Evolutionary conservation across 2,113 vertebrate genomes (phyloP).

Genomic region (Grus americana): DNA sequence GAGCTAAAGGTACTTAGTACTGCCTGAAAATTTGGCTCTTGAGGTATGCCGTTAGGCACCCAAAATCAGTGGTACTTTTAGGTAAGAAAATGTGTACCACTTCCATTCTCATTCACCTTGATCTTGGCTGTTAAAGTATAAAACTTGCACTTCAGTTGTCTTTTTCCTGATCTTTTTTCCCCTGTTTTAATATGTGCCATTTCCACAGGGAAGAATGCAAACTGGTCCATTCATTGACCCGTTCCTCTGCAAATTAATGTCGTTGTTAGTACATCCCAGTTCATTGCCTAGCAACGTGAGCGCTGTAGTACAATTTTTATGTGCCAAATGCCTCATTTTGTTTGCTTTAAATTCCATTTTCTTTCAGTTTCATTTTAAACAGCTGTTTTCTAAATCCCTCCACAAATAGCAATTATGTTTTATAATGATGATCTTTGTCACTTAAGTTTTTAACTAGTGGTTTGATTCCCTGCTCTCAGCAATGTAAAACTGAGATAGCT

Average conservation of each 20-base stretch:
- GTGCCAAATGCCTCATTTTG: constrained; percentile 39
- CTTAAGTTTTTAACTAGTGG: constrained; percentile 26
- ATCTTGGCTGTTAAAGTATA: neutral
- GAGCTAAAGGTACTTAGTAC: neutral
- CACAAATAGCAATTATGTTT: constrained; percentile 36
- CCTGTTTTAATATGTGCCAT: neutral
- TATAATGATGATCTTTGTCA: constrained; percentile 36
- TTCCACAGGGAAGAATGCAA: neutral
- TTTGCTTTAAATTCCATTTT: constrained; percentile 42
- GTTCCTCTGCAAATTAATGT: neutral
- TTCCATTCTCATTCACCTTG: neutral
- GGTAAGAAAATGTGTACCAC: neutral
- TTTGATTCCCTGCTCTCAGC: constrained; percentile 19
- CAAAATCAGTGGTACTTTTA: neutral
- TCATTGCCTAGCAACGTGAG: neutral
- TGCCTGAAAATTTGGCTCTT: neutral
- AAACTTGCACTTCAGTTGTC: neutral
- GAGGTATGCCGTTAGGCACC: neutral
- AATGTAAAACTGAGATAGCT: neutral
- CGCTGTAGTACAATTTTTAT: constrained; percentile 2
- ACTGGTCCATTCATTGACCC: neutral
- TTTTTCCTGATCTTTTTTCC: neutral
- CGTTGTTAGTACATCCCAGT: neutral
- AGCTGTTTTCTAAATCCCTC: constrained; percentile 31
- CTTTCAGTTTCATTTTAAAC: constrained; percentile 42